Evolutionary conservation across 1,140 invertebrate species (phyloP).

Genomic region (Heliothis subflexa): DNA sequence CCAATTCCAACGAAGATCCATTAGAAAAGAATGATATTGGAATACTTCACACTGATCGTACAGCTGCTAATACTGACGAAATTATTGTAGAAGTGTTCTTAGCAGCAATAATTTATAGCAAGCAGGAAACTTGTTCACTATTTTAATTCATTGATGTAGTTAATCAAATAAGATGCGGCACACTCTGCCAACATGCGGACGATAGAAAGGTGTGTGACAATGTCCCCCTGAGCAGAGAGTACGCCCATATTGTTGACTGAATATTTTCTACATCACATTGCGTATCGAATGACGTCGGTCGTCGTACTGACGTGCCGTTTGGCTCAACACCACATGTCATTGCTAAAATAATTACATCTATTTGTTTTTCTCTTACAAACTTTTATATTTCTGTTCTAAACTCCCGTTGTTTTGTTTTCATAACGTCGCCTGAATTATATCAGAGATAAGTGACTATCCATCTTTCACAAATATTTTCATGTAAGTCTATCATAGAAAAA

Average conservation of each 20-base stretch:
- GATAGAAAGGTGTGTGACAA: constrained; percentile 40
- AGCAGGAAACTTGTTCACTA: not conserved
- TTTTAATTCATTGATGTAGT: not conserved
- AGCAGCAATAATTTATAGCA: constrained; percentile 1
- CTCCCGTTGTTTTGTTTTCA: constrained; percentile 17
- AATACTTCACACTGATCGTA: too few species aligned
- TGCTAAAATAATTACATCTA: constrained; percentile 37
- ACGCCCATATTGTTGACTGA: constrained; percentile 44
- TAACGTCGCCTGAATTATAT: constrained; percentile 19
- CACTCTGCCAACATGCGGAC: constrained; percentile 17
- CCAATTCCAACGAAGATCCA: not conserved
- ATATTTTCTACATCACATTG: constrained; percentile 30
- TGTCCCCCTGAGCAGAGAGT: constrained; percentile 42
- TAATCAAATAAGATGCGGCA: constrained; percentile 11
- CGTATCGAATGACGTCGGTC: constrained; percentile 37
- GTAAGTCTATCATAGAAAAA: constrained; percentile 22
- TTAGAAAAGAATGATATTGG: not conserved
- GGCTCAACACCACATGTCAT: constrained; percentile 12
- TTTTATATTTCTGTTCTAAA: constrained; percentile 31
- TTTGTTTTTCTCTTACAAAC: constrained; percentile 40
- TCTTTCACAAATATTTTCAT: constrained; percentile 1
- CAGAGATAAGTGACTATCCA: constrained; percentile 3
- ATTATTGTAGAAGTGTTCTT: not conserved
- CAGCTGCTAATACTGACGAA: too few species aligned
- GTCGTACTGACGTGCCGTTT: constrained; percentile 28